Conservation (phyloP, 2,113 vertebrate species). For the Aldabrachelys gigantea region DNA sequence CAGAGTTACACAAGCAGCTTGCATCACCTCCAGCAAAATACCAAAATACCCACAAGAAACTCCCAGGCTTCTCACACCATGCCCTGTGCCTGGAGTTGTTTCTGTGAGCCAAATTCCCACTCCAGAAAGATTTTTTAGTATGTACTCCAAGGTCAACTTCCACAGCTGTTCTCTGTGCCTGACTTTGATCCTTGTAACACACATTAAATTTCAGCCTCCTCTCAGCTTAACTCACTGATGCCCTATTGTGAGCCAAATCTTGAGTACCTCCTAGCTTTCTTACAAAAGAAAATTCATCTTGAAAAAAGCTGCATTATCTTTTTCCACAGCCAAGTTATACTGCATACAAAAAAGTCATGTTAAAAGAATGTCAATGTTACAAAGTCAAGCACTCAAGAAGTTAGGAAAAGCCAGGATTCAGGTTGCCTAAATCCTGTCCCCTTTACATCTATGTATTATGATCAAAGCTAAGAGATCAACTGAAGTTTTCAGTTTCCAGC, state of each 20-base stretch:
- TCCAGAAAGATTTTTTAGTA: neutral
- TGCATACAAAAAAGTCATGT: neutral
- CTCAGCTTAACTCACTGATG: conserved; percentile 20
- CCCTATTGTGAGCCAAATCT: neutral
- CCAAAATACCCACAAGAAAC: conserved; percentile 34
- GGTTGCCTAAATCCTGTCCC: neutral
- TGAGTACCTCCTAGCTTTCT: neutral
- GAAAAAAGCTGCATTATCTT: conserved; percentile 1
- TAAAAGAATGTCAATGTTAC: neutral
- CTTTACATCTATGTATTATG: neutral
- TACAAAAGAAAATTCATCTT: neutral
- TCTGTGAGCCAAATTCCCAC: neutral
- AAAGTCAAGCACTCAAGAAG: neutral
- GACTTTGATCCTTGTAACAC: neutral
- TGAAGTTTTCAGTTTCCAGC: neutral
- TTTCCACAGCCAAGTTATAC: neutral
- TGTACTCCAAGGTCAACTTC: neutral
- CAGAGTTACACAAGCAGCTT: neutral
- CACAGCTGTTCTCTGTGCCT: neutral
- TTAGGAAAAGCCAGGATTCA: neutral
- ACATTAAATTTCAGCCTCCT: neutral
- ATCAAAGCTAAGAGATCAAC: neutral
- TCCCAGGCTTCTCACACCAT: conserved; percentile 2
- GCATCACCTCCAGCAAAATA: conserved; percentile 15
- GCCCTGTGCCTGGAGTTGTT: conserved; percentile 25